These are phyloP conservation scores for Brachystomella parvula DNA, from an alignment of 1,140 invertebrate genomes.

Conservation along the genomic window DNA sequence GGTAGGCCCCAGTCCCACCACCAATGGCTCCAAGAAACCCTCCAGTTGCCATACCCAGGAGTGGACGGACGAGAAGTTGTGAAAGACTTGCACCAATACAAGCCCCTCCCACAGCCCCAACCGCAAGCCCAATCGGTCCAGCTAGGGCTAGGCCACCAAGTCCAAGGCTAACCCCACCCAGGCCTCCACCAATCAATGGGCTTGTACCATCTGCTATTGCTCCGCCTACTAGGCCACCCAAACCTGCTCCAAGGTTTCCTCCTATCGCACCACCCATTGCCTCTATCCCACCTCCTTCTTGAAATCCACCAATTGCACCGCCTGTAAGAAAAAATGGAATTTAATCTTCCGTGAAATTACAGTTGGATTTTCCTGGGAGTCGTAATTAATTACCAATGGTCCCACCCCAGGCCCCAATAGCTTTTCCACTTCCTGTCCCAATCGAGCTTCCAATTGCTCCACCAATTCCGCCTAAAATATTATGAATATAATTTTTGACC, in stretches of 20 bases:
- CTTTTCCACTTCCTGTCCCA: neutral
- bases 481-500: neutral
- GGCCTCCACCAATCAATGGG: neutral
- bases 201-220: neutral
- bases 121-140: neutral
- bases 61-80: neutral
- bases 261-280: neutral
- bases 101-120: neutral
- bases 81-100: neutral
- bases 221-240: neutral
- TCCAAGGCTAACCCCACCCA: neutral
- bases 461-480: neutral
- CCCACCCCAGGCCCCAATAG: neutral
- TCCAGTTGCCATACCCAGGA: neutral
- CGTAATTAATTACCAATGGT: neutral
- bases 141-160: neutral
- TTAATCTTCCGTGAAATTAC: neutral
- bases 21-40: constrained; percentile 5
- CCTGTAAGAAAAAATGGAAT: neutral
- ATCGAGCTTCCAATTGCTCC: neutral
- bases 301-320: constrained; percentile 3
- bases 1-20: neutral
- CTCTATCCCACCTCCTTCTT: neutral
- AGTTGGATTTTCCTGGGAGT: neutral
- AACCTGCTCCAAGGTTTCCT: neutral